Evolutionary conservation across 1,140 invertebrate species (phyloP).

Genomic region (Mesaphorura yosii): DNA sequence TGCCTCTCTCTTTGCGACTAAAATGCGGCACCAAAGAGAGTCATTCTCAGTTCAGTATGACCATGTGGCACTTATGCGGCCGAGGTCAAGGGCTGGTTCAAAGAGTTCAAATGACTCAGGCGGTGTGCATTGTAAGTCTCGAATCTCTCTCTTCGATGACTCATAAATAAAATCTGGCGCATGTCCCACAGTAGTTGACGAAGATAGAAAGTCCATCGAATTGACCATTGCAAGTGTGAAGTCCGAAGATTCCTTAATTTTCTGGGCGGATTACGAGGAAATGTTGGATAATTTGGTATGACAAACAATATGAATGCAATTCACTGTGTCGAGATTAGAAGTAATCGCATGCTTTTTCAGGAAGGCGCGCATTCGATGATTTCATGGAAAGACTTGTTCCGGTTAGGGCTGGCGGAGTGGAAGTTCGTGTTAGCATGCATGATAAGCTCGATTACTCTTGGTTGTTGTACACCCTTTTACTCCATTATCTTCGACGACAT

Average conservation of each 20-base stretch:
- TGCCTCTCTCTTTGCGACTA: too few species aligned
- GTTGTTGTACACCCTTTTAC: neutral
- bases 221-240: too few species aligned
- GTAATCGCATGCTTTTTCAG: neutral
- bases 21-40: too few species aligned
- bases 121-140: too few species aligned
- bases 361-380: neutral
- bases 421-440: neutral
- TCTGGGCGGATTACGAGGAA: neutral
- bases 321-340: neutral
- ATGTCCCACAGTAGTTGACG: too few species aligned
- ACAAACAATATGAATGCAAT: neutral
- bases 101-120: too few species aligned
- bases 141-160: too few species aligned
- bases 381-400: neutral
- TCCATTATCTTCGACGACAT: neutral
- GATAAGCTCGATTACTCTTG: neutral
- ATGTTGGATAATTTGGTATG: neutral
- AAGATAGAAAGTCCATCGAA: too few species aligned
- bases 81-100: too few species aligned
- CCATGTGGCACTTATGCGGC: too few species aligned
- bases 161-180: too few species aligned
- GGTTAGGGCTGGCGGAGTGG: neutral
- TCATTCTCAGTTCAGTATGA: too few species aligned
- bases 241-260: neutral